These are phyloP conservation scores for Poicephalus gulielmi DNA, from an alignment of 2,113 vertebrate genomes.

Conservation along the genomic window DNA sequence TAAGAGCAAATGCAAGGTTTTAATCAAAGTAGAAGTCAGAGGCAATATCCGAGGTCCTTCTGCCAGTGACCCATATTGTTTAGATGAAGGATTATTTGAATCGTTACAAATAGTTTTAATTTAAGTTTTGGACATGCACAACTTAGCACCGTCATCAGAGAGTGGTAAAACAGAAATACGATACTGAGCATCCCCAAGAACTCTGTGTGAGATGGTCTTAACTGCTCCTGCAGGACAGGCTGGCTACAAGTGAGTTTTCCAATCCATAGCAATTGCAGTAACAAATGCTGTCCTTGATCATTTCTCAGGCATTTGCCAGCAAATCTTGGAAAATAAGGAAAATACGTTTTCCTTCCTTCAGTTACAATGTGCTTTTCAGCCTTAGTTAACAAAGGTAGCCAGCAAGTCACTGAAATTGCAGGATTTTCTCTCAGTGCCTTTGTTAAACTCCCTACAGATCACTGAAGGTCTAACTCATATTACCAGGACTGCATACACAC, in stretches of 20 bases:
- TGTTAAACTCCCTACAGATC: background rate
- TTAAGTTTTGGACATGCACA: background rate
- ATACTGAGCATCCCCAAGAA: background rate
- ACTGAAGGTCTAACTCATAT: background rate
- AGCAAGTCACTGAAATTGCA: background rate
- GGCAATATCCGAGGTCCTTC: background rate
- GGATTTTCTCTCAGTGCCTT: background rate
- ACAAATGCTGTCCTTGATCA: background rate
- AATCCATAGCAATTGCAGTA: background rate
- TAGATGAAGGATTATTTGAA: background rate
- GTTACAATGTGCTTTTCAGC: background rate
- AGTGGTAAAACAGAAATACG: background rate
- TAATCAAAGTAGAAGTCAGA: background rate
- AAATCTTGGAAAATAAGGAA: background rate
- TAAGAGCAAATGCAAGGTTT: background rate
- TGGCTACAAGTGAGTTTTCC: background rate
- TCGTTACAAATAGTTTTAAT: background rate
- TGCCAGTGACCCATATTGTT: background rate
- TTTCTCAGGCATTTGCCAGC: background rate
- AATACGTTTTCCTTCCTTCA: background rate
- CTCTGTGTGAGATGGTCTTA: background rate
- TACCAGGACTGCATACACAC: background rate
- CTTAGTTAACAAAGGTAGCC: background rate
- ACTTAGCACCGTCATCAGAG: background rate
- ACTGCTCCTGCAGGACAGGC: background rate